Conservation (phyloP, 1,140 invertebrate species). For the Pachypeltis micranthus region DNA sequence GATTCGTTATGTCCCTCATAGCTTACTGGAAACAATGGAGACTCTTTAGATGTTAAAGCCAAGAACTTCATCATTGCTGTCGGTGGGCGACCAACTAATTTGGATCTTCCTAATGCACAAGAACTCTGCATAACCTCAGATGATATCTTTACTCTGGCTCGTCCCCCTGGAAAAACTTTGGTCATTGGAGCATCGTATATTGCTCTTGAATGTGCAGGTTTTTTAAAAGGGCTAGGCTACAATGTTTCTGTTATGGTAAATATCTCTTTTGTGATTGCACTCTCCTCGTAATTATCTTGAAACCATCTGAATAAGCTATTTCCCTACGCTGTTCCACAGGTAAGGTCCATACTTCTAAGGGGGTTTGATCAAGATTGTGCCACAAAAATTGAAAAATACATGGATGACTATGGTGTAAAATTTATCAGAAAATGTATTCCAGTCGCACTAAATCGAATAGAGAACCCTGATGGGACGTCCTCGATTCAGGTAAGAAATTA, state of each 20-base stretch:
- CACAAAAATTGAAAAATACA: slow-evolving; percentile 46
- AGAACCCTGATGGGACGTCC: too few relatives aligned
- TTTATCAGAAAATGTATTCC: slow-evolving; percentile 46
- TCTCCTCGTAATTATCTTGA: slow-evolving; percentile 54
- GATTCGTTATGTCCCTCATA: slow-evolving; percentile 45
- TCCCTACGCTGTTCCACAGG: slow-evolving; percentile 41
- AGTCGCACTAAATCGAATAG: too few relatives aligned
- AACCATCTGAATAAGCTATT: slow-evolving; percentile 60
- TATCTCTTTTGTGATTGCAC: too few relatives aligned
- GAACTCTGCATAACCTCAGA: slow-evolving; percentile 92
- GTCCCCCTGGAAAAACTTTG: slow-evolving; percentile 85
- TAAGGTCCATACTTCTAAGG: slow-evolving; percentile 50
- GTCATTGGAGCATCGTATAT: slow-evolving; percentile 71
- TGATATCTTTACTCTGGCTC: slow-evolving; percentile 84
- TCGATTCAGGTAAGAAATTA: too few relatives aligned
- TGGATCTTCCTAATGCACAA: slow-evolving; percentile 66
- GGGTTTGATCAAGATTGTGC: slow-evolving; percentile 63
- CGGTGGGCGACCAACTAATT: slow-evolving; percentile 76
- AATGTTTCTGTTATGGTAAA: slow-evolving; percentile 84
- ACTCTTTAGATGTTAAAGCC: slow-evolving; percentile 55
- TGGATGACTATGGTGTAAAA: slow-evolving; percentile 43
- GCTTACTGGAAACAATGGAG: slow-evolving; percentile 59
- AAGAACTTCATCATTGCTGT: slow-evolving; percentile 83
- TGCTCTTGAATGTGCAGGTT: slow-evolving; percentile 93
- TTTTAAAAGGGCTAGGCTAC: slow-evolving; percentile 76